Conservation (phyloP, 2,113 vertebrate genomes). For the Siniperca chuatsi region DNA sequence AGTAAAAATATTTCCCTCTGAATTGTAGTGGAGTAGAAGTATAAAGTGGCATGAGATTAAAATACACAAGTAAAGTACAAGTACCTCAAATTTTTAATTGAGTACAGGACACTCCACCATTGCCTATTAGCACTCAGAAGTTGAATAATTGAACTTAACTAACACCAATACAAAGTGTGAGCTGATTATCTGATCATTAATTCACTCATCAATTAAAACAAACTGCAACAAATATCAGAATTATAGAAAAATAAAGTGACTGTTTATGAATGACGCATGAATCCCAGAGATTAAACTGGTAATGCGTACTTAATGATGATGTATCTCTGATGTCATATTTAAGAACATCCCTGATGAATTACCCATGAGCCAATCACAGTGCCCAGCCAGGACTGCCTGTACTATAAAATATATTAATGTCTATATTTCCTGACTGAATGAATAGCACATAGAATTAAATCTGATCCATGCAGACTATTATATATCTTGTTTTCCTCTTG, state of each 20-base stretch:
- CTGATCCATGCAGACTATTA: constrained; percentile 35
- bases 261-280: constrained; percentile 69
- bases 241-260: constrained; percentile 30
- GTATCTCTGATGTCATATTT: constrained; percentile 67
- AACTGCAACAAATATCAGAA: constrained; percentile 10
- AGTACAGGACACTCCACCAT: too few relatives aligned
- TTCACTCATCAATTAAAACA: constrained; percentile 11
- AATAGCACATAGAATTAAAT: constrained; percentile 31
- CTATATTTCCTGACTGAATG: constrained; percentile 41
- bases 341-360: constrained; percentile 60
- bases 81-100: too few relatives aligned
- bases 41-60: too few relatives aligned
- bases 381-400: constrained; percentile 18
- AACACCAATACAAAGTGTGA: background rate
- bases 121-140: background rate
- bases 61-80: too few relatives aligned
- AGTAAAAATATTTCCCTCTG: too few relatives aligned
- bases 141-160: background rate
- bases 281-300: constrained; percentile 59
- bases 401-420: constrained; percentile 38
- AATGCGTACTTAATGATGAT: constrained; percentile 61
- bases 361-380: constrained; percentile 43
- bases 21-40: too few relatives aligned
- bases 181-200: constrained; percentile 7
- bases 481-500: constrained; percentile 33